Evolutionary conservation across 1,140 invertebrate genomes (phyloP), one percentile per base, ranked within the genome.

Genomic region (Macrosteles quadrilineatus): DNA sequence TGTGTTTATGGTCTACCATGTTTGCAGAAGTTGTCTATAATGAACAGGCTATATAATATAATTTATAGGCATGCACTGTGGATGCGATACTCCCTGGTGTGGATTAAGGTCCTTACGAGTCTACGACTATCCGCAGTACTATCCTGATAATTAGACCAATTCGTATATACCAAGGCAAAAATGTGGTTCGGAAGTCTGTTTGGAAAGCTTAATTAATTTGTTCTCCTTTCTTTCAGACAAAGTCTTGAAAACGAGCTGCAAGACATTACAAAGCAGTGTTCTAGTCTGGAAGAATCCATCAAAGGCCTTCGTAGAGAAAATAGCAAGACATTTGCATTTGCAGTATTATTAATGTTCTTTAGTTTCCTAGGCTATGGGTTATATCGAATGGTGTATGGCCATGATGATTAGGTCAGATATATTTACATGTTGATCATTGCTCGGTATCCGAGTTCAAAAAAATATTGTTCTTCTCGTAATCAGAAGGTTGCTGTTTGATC

Each of bases 271-370:
- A 29, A 25, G 27, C 12, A 59, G 9, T 4, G 25, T 27, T 25
- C 23, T 6, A 59, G 23, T 27, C 27, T 59, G 27, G 25, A 59
- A 30, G 27, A 12, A 25, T 9, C 4, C n/a, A 4, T 59, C 1
- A 14, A 59, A 29, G 25, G 25, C 9, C 25, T 59, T 21, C 25
- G 55, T 27, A 59, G 55, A 59, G 55, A 59, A n/a, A 59, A 59
- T 23, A 59, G 55, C 23, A 59, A 59, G 27, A 59, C 55, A 25
- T 59, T 59, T 30, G 55, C 55, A 11, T 59, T 59, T 59, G 55
- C 55, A 2, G 55, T 30, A 12, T n/a, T 59, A 3, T 23, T 59
- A 3, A 59, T 59, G 55, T 59, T 59, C 23, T 59, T 59, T 30
- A 59, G 55, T 59, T 59, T 59, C 27, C 27, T 59, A 59, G 25